phyloP scores from a whole-genome alignment of 2,888 invertebrate species.

The Pinctada fucata region DNA sequence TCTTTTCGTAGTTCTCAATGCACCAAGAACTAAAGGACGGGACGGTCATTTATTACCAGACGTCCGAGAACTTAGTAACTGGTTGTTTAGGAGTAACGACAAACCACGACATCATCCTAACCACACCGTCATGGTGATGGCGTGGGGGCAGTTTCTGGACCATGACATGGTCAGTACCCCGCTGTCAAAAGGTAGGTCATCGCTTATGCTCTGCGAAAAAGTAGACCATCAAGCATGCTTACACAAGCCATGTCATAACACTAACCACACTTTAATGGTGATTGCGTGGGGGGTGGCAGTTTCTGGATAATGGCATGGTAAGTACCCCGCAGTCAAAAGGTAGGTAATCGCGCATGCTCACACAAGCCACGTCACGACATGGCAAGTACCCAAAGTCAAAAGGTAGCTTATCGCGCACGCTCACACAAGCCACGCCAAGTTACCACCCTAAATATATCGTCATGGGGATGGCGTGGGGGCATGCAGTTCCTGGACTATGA shows the following conservation, averaged over 20 bases:
- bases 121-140: slow-evolving; percentile 36
- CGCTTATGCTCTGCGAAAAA: too few species aligned
- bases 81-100: slow-evolving; percentile 23
- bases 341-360: too few species aligned
- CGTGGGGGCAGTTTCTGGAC: slow-evolving; percentile 47
- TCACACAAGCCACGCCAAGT: not conserved
- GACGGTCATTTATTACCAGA: slow-evolving; percentile 32
- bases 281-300: too few species aligned
- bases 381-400: too few species aligned
- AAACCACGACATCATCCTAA: slow-evolving; percentile 14
- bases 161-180: slow-evolving; percentile 42
- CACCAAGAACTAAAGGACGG: slow-evolving; percentile 17
- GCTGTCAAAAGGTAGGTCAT: slow-evolving; percentile 26
- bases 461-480: slow-evolving; percentile 45
- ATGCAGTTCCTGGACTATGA: slow-evolving; percentile 46
- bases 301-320: too few species aligned
- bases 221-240: too few species aligned
- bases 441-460: slow-evolving; percentile 19
- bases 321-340: too few species aligned
- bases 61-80: slow-evolving; percentile 40
- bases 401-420: too few species aligned
- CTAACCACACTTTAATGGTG: too few species aligned
- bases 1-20: slow-evolving; percentile 23
- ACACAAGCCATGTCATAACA: too few species aligned
- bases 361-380: too few species aligned